Percentiles rank a stretch among this genome's conserved stretches.
Evolutionary conservation across 2,113 vertebrate species (phyloP).

Genomic region (Macquaria australasica): DNA sequence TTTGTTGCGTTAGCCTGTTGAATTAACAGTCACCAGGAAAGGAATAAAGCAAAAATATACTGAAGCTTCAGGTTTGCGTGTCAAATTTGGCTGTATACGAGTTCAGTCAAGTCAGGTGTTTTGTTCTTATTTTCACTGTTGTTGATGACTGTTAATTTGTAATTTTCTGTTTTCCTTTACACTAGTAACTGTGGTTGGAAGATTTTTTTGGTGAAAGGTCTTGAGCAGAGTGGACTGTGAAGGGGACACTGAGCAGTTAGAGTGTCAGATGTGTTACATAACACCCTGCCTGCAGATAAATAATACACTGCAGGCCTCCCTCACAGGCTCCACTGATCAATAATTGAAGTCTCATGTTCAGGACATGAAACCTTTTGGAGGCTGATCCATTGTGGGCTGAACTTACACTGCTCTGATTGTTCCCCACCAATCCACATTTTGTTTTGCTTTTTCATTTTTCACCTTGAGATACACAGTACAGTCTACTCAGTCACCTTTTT

Average conservation of each 20-base stretch:
- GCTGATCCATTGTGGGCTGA: too few relatives aligned
- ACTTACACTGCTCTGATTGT: too few relatives aligned
- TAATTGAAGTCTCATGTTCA: slow-evolving; percentile 56
- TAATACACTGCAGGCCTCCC: slow-evolving; percentile 35
- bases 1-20: not conserved
- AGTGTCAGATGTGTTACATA: slow-evolving; percentile 32
- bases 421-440: too few relatives aligned
- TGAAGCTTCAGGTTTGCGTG: not conserved
- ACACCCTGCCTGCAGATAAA: slow-evolving; percentile 39
- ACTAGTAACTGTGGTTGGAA: not conserved
- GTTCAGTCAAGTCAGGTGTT: not conserved
- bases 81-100: not conserved
- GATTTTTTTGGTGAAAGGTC: not conserved
- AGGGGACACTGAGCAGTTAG: slow-evolving; percentile 2
- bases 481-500: too few relatives aligned
- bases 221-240: not conserved
- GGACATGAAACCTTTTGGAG: slow-evolving; percentile 28
- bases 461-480: too few relatives aligned
- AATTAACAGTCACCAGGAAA: not conserved
- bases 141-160: not conserved
- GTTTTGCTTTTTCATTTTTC: too few relatives aligned
- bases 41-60: not conserved
- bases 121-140: not conserved
- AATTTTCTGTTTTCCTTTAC: not conserved
- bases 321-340: slow-evolving; percentile 40